These are phyloP conservation scores for Solen grandis DNA, from an alignment of 1,140 invertebrate genomes.

Conservation along the genomic window DNA sequence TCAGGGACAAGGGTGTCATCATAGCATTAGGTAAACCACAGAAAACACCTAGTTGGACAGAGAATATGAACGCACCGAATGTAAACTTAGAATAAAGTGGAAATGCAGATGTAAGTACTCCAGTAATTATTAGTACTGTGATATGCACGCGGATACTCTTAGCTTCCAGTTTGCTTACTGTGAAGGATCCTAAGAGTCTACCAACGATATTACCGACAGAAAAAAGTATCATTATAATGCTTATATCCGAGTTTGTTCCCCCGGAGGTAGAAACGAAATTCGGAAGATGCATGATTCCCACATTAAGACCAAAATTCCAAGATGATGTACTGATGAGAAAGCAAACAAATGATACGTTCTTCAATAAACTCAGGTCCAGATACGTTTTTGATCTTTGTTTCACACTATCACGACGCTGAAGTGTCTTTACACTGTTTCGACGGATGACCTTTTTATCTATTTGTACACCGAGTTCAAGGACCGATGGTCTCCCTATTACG, in stretches of 20 bases:
- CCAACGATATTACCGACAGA: background rate
- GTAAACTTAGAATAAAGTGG: background rate
- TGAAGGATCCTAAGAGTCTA: background rate
- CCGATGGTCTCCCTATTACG: too few relatives aligned
- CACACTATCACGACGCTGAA: too few relatives aligned
- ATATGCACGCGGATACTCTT: background rate
- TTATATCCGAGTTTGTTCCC: background rate
- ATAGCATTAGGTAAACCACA: background rate
- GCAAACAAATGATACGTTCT: too few relatives aligned
- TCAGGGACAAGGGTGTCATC: background rate
- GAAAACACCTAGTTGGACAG: background rate
- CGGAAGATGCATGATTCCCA: background rate
- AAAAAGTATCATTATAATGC: background rate
- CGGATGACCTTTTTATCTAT: too few relatives aligned
- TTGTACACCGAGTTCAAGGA: too few relatives aligned
- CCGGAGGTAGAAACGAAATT: background rate
- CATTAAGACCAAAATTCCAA: too few relatives aligned
- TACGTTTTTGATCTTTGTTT: too few relatives aligned
- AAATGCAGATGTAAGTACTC: background rate
- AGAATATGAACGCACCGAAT: background rate
- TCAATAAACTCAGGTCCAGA: too few relatives aligned
- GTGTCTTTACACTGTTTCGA: too few relatives aligned
- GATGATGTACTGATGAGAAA: too few relatives aligned
- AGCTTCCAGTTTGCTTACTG: background rate
- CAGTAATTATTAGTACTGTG: background rate